Evolutionary conservation across 2,888 invertebrate species (phyloP), one percentile per base, ranked within the genome.

Genomic region (Artemia sinica): DNA sequence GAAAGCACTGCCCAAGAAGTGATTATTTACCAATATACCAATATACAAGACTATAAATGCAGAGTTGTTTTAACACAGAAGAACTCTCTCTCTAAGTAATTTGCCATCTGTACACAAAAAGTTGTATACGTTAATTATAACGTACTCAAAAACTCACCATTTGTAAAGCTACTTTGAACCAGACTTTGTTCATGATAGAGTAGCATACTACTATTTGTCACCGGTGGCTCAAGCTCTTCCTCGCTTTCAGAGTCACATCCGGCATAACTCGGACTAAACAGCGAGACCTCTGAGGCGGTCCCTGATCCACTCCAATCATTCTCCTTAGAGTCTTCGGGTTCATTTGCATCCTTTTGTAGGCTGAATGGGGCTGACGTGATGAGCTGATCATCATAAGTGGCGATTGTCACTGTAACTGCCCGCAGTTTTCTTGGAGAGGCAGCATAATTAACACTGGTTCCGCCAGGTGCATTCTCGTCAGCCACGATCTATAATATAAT

Each of bases 381-480:
- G 58, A 58, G 58, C 58, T 58, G 58, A n/a, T 58, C 58, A 58
- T 58, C 14, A 18, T 18, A 58, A 18, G 58, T 58, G n/a, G 7
- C 58, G n/a, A 58, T 18, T 10, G 58, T 14, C 58, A 58, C 58
- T 58, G 58, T 58, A 14, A 58, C 58, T n/a, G 58, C 58, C n/a
- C 10, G 58, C 10, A 58, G 9, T 18, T 18, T 58, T 58, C 58
- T 58, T n/a, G 58, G 18, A 14, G 8, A 18, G 8, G 58, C n/a
- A 10, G 58, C n/a, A 10, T 14, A 58, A n/a, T 58, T n/a, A 58
- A 18, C 18, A 14, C 9, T 14, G 8, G 58, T 58, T 58, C 58
- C 58, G 9, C 58, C 58, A 18, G 58, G 58, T n/a, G 58, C 18
- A 18, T 58, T 58, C 18, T 58, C 58, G 11, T 58, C 58, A n/a